These are phyloP conservation scores for Scortum barcoo DNA, from an alignment of 2,113 vertebrate genomes.

Conservation along the genomic window DNA sequence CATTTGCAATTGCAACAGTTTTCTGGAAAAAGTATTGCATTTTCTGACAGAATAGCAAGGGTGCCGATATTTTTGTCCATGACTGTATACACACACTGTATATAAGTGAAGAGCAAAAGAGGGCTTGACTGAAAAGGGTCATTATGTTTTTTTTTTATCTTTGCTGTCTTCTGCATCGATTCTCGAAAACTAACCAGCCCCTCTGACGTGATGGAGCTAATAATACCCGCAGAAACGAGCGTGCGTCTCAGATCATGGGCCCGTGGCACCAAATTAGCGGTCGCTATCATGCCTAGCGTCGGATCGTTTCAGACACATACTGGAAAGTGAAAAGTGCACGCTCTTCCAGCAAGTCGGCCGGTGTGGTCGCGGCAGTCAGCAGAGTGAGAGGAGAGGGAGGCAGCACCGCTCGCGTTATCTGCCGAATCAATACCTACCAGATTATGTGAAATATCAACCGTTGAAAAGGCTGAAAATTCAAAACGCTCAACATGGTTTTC, in stretches of 20 bases:
- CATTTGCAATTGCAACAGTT: too few species aligned
- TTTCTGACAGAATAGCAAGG: too few species aligned
- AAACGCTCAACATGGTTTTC: conserved; percentile 19
- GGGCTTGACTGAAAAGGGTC: background rate
- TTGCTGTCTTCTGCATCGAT: background rate
- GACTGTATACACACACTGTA: too few species aligned
- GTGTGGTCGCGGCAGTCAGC: conserved; percentile 52
- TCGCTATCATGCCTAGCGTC: background rate
- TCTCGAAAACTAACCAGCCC: conserved; percentile 17
- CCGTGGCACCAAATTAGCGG: conserved; percentile 38
- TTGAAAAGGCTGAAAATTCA: conserved; percentile 42
- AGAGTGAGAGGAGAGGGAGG: conserved; percentile 33
- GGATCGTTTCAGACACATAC: conserved; percentile 41
- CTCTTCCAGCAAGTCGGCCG: conserved; percentile 61
- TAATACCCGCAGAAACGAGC: background rate
- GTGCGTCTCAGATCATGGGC: conserved; percentile 7
- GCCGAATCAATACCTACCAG: conserved; percentile 68
- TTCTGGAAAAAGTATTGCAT: too few species aligned
- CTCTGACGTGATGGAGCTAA: background rate
- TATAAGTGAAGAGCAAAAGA: background rate
- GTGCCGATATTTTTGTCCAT: too few species aligned
- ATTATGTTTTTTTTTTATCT: background rate
- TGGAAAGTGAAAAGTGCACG: conserved; percentile 55
- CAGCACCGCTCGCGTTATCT: conserved; percentile 51
- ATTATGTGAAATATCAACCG: conserved; percentile 69